phyloP scores from a whole-genome alignment of 2,888 invertebrate species.

The Syrphus vitripennis region DNA sequence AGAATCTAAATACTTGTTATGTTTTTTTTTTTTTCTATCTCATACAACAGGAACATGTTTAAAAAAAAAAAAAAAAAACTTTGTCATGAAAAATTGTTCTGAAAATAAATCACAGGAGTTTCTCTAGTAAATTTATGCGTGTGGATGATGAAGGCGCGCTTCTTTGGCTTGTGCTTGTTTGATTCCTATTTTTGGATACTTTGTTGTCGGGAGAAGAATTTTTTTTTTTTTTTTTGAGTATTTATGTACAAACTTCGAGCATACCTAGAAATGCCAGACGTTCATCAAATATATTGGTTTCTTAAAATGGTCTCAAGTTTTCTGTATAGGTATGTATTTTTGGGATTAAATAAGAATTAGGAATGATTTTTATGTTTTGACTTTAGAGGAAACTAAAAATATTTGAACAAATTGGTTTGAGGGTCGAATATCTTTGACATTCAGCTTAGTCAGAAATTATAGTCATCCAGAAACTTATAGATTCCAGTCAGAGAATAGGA shows the following conservation, averaged over 20 bases:
- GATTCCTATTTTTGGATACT: constrained; percentile 5
- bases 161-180: neutral
- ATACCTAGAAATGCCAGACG: neutral
- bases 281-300: neutral
- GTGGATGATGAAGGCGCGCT: neutral
- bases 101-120: constrained; percentile 16
- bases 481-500: too few relatives aligned
- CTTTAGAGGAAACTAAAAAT: neutral
- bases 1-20: neutral
- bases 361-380: neutral
- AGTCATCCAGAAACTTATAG: neutral
- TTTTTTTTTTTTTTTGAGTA: neutral
- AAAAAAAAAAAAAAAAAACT: neutral
- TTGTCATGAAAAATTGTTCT: constrained; percentile 39
- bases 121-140: constrained; percentile 10
- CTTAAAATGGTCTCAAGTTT: neutral
- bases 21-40: neutral
- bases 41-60: neutral
- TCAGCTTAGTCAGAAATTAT: neutral
- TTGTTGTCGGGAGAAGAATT: neutral
- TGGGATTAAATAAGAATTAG: neutral
- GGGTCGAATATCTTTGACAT: neutral
- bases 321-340: neutral
- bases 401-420: neutral
- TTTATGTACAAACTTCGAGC: neutral